Base-by-base conservation (phyloP, 2,888 invertebrate species). In the Amiota communis region DNA sequence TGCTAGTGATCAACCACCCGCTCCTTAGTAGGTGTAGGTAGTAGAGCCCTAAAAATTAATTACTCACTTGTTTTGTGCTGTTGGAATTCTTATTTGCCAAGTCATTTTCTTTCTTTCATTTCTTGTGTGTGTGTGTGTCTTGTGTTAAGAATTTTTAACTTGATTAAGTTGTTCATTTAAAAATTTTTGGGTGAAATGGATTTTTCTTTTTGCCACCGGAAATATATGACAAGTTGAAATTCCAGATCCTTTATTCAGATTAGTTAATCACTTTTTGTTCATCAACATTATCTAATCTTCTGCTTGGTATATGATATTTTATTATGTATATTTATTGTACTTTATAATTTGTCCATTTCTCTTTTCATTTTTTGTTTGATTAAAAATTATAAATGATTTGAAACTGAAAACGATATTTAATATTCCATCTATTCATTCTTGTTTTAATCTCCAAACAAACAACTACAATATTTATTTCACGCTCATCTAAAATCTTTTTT, bases 31-130 rank as follows among this genome's bases (percentile, higher is more conserved):
- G 13, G 15, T 67, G 48, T 49, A 15, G 12, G 13, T 36, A 36
- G 23, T 36, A 36, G 64, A 65, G 17, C 67, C 67, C 67, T 68
- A 68, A 68, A 68, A 68, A 68, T 68, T 68, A 68, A 68, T 68
- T 68, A 68, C 67, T 68, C 23, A 68, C 67, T 68, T 68, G 67
- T 68, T n/a, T n/a, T 68, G 65, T 65, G 51, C 36, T 53, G 53
- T n/a, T 12, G 12, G 53, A 12, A n/a, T 51, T n/a, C 53, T 3
- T 51, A 51, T 51, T 63, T 63, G 63, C 63, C 63, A 63, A 63
- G 20, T 46, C 36, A n/a, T n/a, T n/a, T n/a, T 36, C 1, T 11
- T 17, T 15, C 17, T 59, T 59, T 3, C 15, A 17, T 59, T 59
- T 17, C 11, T 15, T 17, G 1, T 11, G 63, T 17, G 2, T n/a